phyloP scores from a whole-genome alignment of 2,797 vertebrate species.

The Hydrolagus colliei region DNA sequence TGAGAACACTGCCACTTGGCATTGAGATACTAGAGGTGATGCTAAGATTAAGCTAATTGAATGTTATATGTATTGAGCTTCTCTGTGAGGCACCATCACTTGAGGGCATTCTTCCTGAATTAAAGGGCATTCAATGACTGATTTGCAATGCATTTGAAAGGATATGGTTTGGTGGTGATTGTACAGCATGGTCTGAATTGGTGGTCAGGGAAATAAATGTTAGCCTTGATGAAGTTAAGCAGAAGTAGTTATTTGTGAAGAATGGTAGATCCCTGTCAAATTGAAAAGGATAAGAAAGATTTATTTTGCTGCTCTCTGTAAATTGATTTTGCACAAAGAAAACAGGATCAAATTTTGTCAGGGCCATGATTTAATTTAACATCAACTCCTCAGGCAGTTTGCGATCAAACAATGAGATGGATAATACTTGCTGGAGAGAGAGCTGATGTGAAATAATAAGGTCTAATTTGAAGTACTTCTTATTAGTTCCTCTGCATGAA shows the following conservation, averaged over 20 bases:
- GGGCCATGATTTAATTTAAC: not conserved
- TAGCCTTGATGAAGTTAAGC: not conserved
- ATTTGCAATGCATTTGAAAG: no score
- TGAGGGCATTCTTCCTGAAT: conserved; percentile 21
- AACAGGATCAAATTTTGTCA: conserved; percentile 22
- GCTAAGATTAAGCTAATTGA: not conserved
- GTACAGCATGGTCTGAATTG: not conserved
- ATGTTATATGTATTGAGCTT: not conserved
- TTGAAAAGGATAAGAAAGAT: not conserved
- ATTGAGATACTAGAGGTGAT: not conserved
- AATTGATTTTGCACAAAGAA: conserved; percentile 3
- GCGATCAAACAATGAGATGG: not conserved
- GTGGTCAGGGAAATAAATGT: not conserved
- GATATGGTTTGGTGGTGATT: not conserved
- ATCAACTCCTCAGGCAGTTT: not conserved
- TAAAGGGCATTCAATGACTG: not conserved
- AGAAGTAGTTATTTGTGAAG: conserved; percentile 5
- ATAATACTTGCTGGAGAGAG: conserved; percentile 3
- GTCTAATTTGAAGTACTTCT: no score
- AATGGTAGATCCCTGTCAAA: not conserved
- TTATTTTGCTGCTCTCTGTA: not conserved
- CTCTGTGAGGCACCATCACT: not conserved
- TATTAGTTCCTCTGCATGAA: no score
- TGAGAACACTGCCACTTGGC: not conserved
- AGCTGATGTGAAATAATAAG: not conserved